A percentile compares a stretch with the other conserved stretches of the same genome.
Evolutionary conservation across 1,140 invertebrate genomes (phyloP).

Genomic region (Ephestia elutella): DNA sequence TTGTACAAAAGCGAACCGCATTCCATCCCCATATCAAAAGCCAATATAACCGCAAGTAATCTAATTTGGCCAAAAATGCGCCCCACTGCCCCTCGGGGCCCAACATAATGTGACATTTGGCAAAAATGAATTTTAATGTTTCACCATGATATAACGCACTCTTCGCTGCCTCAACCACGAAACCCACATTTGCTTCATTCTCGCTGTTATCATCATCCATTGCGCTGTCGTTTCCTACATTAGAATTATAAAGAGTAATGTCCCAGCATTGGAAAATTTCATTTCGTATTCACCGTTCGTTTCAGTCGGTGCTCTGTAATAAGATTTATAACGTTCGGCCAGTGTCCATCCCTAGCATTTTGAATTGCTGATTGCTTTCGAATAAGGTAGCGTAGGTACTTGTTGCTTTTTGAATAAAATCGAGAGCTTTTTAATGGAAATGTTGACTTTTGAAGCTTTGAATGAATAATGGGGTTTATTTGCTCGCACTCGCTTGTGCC

Average conservation of each 20-base stretch:
- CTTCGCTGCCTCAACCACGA: not conserved
- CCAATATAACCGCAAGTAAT: constrained; percentile 16
- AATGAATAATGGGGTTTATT: constrained; percentile 22
- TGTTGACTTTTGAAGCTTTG: constrained; percentile 20
- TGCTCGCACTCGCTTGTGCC: constrained; percentile 1
- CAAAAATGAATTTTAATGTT: constrained; percentile 24
- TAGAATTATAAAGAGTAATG: not conserved
- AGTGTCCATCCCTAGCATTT: constrained; percentile 20
- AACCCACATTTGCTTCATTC: not conserved
- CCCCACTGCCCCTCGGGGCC: constrained; percentile 14
- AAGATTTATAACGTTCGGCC: constrained; percentile 13
- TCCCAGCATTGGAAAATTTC: not conserved
- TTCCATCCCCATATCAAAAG: constrained; percentile 7
- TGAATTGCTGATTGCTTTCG: constrained; percentile 26
- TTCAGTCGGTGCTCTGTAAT: not conserved
- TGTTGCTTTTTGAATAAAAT: constrained; percentile 24
- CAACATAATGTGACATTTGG: constrained; percentile 20
- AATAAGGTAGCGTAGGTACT: constrained; percentile 23
- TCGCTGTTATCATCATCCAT: constrained; percentile 4
- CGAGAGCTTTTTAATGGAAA: constrained; percentile 24
- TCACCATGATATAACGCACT: constrained; percentile 8
- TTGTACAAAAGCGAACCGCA: not conserved
- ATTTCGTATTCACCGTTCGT: not conserved
- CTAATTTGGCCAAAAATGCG: constrained; percentile 20
- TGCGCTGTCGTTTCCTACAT: not conserved